Percentiles rank a stretch among this genome's conserved stretches.
Conservation (phyloP, 2,797 vertebrate genomes). For the Knipowitschia caucasica region DNA sequence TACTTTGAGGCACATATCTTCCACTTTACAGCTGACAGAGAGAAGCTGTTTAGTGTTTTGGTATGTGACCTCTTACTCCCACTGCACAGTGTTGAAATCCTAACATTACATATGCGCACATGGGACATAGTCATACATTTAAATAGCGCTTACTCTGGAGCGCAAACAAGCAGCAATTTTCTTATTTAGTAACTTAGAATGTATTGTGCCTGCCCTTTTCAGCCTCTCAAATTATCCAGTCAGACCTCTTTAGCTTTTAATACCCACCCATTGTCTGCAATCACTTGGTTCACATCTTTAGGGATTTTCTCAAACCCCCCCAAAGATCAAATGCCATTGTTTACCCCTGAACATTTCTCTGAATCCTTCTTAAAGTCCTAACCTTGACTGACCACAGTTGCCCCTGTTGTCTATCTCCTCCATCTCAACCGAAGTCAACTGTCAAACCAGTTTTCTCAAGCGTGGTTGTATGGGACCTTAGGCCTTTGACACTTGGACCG, state of each 20-base stretch:
- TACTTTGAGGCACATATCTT: background rate
- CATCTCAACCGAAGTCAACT: constrained; percentile 45
- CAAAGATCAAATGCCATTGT: constrained; percentile 43
- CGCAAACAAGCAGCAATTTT: too few species aligned
- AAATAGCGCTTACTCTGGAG: too few species aligned
- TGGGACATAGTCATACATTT: background rate
- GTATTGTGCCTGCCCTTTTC: background rate
- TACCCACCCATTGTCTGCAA: constrained; percentile 19
- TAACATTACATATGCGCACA: background rate
- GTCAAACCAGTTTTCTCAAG: constrained; percentile 58
- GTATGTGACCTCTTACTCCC: constrained; percentile 9
- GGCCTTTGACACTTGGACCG: constrained; percentile 25
- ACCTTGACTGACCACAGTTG: constrained; percentile 66
- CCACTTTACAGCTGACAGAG: background rate
- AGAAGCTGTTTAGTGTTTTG: background rate
- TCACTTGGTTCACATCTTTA: constrained; percentile 25
- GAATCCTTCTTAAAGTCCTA: constrained; percentile 39
- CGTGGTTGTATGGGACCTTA: constrained; percentile 29
- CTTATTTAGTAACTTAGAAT: too few species aligned
- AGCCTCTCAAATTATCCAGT: background rate
- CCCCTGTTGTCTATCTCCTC: constrained; percentile 47
- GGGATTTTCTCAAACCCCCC: constrained; percentile 10
- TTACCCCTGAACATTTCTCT: constrained; percentile 16
- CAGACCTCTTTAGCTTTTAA: constrained; percentile 1
- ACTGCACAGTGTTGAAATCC: background rate